Percentiles rank a stretch among this genome's conserved stretches.
Conservation (phyloP, 2,113 vertebrate species). For the Triplophysa siluroides region DNA sequence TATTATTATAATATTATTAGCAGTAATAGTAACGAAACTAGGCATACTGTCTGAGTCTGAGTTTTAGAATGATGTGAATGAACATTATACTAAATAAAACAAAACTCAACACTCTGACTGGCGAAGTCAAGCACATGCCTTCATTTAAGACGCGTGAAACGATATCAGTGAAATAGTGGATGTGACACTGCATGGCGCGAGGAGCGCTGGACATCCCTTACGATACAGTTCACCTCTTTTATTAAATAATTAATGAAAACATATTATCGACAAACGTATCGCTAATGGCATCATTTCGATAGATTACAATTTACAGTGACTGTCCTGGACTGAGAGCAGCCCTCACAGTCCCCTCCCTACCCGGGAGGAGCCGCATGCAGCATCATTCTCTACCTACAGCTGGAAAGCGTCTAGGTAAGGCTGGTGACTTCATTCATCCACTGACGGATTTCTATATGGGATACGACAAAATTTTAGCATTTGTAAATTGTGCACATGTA, state of each 20-base stretch:
- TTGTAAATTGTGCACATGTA: constrained; percentile 71
- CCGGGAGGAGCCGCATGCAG: not conserved
- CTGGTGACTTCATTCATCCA: constrained; percentile 14
- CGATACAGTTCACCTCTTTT: not conserved
- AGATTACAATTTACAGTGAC: not conserved
- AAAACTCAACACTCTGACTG: too few relatives aligned
- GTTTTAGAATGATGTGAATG: too few relatives aligned
- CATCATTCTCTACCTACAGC: constrained; percentile 7
- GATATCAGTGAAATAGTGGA: not conserved
- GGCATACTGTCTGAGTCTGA: too few relatives aligned
- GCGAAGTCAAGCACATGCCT: not conserved
- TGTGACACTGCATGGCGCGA: not conserved
- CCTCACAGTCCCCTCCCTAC: not conserved
- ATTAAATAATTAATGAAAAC: not conserved
- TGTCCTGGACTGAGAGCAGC: not conserved
- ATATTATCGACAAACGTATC: not conserved
- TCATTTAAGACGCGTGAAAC: not conserved
- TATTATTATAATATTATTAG: too few relatives aligned
- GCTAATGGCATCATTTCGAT: too few relatives aligned
- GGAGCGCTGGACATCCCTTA: not conserved
- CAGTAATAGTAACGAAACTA: too few relatives aligned
- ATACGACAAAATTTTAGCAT: constrained; percentile 5
- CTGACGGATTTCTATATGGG: not conserved
- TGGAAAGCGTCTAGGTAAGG: constrained; percentile 6
- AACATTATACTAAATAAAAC: too few relatives aligned